Base-by-base conservation (phyloP, 2,113 vertebrate species). In the Equus quagga region DNA sequence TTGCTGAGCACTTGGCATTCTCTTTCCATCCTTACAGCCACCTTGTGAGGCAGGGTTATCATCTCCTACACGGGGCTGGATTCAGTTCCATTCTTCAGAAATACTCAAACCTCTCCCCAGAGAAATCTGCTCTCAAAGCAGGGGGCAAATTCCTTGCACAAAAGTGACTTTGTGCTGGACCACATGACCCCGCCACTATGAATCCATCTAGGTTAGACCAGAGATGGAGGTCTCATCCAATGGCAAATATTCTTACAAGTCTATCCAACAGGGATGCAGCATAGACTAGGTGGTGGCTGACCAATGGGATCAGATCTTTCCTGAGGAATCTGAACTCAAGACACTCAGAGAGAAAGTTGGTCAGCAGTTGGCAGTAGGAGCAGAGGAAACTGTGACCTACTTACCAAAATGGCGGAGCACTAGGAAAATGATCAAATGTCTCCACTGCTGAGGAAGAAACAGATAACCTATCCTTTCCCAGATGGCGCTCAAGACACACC, bases 401-500 rank as follows among this genome's bases (percentile, higher is more conserved):
- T 41, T 64, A 44, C 83, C 31, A 15, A 65, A 83, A 46, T 2
- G 23, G 15, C 5, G 0, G 41, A 56, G 0, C 10, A 76, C 60
- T 62, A 62, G 78, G 21, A 84, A 82, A 33, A 33, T 18, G 15
- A 24, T 14, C 3, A 14, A n/a, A 31, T 23, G 21, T 46, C 23
- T 51, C 44, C 2, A 11, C 36, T 14, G 1, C 58, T n/a, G 51
- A 94, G 64, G 49, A 81, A 49, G 28, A 33, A 84, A 73, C 14
- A n/a, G 8, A 28, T 6, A 44, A 36, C 31, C 72, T 1, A 4
- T 46, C 51, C 15, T 1, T 73, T 76, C 62, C 21, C 73, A 26
- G 6, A 60, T 15, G 33, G 23, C 11, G 28, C 23, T 24, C 1
- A n/a, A 23, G 36, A 44, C 15, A 6, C 9, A 0, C 6, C 19